Evolutionary conservation across 2,797 vertebrate genomes (phyloP), one percentile per base, ranked within the genome.

Genomic region (Mormyrus proboscirostris): DNA sequence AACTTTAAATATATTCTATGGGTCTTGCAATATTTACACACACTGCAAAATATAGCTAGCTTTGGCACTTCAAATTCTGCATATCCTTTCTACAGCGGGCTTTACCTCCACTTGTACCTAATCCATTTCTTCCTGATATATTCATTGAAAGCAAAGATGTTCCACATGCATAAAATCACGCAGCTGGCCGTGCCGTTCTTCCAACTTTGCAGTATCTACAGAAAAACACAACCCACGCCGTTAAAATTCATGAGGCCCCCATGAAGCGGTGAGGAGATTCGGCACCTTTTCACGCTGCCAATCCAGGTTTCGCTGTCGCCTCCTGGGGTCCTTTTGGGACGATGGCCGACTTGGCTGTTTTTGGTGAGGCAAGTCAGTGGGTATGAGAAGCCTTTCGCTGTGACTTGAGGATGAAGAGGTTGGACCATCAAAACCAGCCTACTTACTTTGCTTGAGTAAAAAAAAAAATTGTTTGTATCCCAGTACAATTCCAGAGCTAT

Each of bases 211-310:
- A 41, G 91, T 91, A 93, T 94, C 93, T 93, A 93, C 91, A 93
- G 90, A 94, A 94, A 93, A 92, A 91, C 93, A 93, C 92, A 57
- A 89, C 90, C 89, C 90, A 92, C 91, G 91, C 79, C 92, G 94
- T 95, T 94, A 94, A 95, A 94, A 95, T 95, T 95, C 94, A 95
- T 95, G 94, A 94, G 92, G 79, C 89, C 83, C 91, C 91, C 93
- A 93, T 93, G 93, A 91, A 79, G 73, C 91, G 87, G 90, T 92
- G 91, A 92, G 89, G 92, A 47, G 44, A 19, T 83, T 10, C 9
- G 16, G 69, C 55, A 89, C 89, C 90, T 69, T 89, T 89, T 85
- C 89, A 84, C 88, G 14, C 50, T n/a, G 29, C 57, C 9, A 25
- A 10, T 33, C 47, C 12, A 8, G 57, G 65, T 38, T 10, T 41